These are phyloP conservation scores for Aramus guarauna DNA, from an alignment of 2,113 vertebrate genomes.

Conservation along the genomic window DNA sequence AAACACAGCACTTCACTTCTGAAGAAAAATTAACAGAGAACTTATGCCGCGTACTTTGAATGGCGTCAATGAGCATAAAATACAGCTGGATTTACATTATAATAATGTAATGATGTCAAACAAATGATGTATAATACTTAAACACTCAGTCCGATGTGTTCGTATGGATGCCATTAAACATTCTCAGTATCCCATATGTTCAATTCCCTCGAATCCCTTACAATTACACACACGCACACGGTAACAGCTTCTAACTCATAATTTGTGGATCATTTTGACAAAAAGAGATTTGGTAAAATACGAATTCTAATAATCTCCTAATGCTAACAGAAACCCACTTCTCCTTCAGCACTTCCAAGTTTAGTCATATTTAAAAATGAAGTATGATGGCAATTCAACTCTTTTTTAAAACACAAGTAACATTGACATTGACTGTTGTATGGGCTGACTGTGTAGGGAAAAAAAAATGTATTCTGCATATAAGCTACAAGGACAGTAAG, in stretches of 20 bases:
- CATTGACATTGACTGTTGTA: background rate
- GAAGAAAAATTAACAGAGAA: background rate
- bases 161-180: background rate
- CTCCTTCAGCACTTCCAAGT: background rate
- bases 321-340: background rate
- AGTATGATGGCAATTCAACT: background rate
- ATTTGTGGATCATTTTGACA: background rate
- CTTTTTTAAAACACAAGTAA: background rate
- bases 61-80: background rate
- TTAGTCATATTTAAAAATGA: background rate
- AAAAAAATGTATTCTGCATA: background rate
- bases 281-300: background rate
- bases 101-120: background rate
- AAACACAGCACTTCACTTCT: background rate
- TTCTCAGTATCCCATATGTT: background rate
- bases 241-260: background rate
- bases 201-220: background rate
- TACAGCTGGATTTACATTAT: background rate
- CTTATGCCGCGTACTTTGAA: background rate
- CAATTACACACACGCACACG: background rate
- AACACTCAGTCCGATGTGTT: background rate
- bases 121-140: background rate
- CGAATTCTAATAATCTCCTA: background rate
- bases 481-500: background rate
- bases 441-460: background rate